Base-by-base conservation (phyloP, 2,113 vertebrate genomes). In the Girardinichthys multiradiatus region DNA sequence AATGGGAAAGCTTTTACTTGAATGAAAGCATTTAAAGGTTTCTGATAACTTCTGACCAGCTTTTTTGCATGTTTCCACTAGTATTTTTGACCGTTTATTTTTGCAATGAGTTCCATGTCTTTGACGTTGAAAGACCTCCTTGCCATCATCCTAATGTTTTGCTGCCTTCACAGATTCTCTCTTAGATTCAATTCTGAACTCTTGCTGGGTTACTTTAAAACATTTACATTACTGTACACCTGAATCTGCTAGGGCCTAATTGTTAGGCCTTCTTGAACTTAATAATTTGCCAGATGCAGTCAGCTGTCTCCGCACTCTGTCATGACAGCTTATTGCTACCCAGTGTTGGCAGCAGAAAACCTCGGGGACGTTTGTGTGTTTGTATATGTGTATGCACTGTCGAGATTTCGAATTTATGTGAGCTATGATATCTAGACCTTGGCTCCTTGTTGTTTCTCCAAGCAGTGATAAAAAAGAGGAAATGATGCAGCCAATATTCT, bases 401-500 rank as follows among this genome's bases (percentile, higher is more conserved):
- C 72, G 26, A 35, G 14, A 57, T 57, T 74, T 68, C 73, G n/a
- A 51, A 58, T 76, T 75, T 68, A 76, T 73, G 67, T 72, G 80
- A 84, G 72, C 72, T 51, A 70, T 81, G 74, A 81, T 89, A 77
- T 80, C 76, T 73, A 76, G 64, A 79, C 84, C 79, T 85, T 80
- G 77, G 79, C 82, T 70, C 83, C 79, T 76, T 24, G 67, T 68
- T 83, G 76, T 84, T 84, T 89, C 82, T 84, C 74, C 51, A 72
- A 86, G 80, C 54, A 6, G 61, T 76, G 79, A 87, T 81, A 69
- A 85, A 54, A 7, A 54, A 54, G 83, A 75, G 79, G 77, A 86
- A 86, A 77, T 3, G 79, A 87, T 79, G 80, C 42, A 73, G 79
- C 81, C 84, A 83, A 85, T 90, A 86, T 92, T 90, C 85, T 79